Base-by-base conservation (phyloP, 1,140 invertebrate species). In the Drosophila kepulauana region DNA sequence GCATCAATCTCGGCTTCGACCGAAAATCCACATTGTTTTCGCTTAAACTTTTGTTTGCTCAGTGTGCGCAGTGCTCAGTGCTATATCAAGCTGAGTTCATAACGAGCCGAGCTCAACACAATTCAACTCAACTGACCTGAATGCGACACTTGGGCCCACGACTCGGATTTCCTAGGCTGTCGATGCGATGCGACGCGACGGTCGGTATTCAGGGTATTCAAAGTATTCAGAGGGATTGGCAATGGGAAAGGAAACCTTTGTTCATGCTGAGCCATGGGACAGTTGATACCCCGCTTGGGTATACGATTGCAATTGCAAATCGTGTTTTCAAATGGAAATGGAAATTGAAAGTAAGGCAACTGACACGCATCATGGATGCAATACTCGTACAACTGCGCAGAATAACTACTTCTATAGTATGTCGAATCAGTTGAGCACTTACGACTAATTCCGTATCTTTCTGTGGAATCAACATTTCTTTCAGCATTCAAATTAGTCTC, bases 271-370 rank as follows among this genome's bases (percentile, higher is more conserved):
- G 70, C 79, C 69, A 35, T 58, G 25, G 54, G 76, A 75, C 62
- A 76, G 58, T 54, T 68, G 84, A 88, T 88, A 71, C 54, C 71
- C 30, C 49, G 46, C 41, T 33, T n/a, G 41, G 72, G 76, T 77
- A 64, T 87, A 65, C 66, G 72, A 76, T 88, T 79, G 67, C 71
- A 72, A 59, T 30, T 43, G 71, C 16, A 68, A 80, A 62, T 62
- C 48, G 52, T 45, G 28, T 70, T 46, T 66, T 59, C 51, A 75
- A 68, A 54, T 49, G 25, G 70, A 81, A 82, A 72, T 66, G 54
- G 51, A 75, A 68, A 54, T 49, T 16, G 70, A 81, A 82, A 72
- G 72, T 72, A 69, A 57, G n/a, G 13, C 52, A 45, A 45, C 71
- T 16, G 64, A 49, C 63, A 67, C 52, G 64, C 64, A 62, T 51